These are phyloP conservation scores for Indicator indicator DNA, from an alignment of 2,113 vertebrate genomes.

Conservation along the genomic window DNA sequence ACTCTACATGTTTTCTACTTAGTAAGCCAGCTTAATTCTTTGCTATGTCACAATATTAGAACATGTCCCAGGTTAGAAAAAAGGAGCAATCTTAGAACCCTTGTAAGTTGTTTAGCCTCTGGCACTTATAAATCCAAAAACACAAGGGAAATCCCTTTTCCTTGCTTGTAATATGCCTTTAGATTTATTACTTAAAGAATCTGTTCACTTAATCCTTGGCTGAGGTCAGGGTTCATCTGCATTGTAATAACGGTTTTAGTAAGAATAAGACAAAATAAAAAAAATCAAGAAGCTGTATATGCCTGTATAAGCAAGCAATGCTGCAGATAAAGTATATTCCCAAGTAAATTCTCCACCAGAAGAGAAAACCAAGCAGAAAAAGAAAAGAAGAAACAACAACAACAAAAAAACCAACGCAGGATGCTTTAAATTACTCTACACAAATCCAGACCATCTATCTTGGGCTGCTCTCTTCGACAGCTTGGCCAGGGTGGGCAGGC, in stretches of 20 bases:
- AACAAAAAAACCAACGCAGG: not conserved
- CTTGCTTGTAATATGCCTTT: slow-evolving; percentile 84
- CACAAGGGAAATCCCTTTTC: slow-evolving; percentile 84
- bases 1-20: slow-evolving; percentile 83
- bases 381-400: not conserved
- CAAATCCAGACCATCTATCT: slow-evolving; percentile 80
- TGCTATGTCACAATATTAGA: slow-evolving; percentile 81
- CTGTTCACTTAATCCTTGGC: slow-evolving; percentile 80
- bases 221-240: slow-evolving; percentile 77
- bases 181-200: slow-evolving; percentile 86
- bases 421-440: slow-evolving; percentile 78
- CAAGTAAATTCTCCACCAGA: slow-evolving; percentile 58
- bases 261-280: slow-evolving; percentile 61
- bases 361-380: slow-evolving; percentile 23
- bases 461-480: slow-evolving; percentile 74
- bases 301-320: slow-evolving; percentile 51
- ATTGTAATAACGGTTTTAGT: slow-evolving; percentile 77
- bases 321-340: slow-evolving; percentile 58
- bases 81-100: slow-evolving; percentile 81
- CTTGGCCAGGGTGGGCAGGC: slow-evolving; percentile 74
- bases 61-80: slow-evolving; percentile 78
- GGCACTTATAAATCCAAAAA: slow-evolving; percentile 85
- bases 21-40: slow-evolving; percentile 86
- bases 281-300: slow-evolving; percentile 54
- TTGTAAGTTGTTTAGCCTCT: slow-evolving; percentile 87